These are phyloP conservation scores for Phallusia fumigata DNA, from an alignment of 23 tunicate genomes.

Conservation along the genomic window DNA sequence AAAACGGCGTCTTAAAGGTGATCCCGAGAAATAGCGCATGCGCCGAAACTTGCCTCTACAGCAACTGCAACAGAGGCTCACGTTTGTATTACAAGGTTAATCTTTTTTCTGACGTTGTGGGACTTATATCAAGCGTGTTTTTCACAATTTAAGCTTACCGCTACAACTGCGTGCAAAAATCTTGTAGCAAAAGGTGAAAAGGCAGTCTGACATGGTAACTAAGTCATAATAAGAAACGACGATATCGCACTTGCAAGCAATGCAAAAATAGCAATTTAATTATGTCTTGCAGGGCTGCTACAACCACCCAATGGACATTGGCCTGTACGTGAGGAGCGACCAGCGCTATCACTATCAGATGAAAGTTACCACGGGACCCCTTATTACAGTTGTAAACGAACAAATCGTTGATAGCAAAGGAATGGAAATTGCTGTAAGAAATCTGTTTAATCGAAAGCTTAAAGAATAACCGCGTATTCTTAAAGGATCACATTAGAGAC, in stretches of 20 bases:
- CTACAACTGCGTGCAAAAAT: too few species aligned
- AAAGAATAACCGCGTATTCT: too few species aligned
- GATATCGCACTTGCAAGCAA: too few species aligned
- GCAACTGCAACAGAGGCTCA: conserved; percentile 14
- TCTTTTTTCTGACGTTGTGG: too few species aligned
- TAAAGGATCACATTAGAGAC: too few species aligned
- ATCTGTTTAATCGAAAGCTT: background rate
- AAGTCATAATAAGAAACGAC: too few species aligned
- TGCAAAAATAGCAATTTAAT: too few species aligned
- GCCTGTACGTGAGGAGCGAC: conserved; percentile 7
- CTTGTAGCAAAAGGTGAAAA: too few species aligned
- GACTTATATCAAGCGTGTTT: too few species aligned
- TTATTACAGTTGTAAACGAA: background rate
- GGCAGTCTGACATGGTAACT: too few species aligned
- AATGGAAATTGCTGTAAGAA: conserved; percentile 9
- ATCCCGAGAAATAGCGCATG: background rate
- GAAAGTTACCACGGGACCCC: background rate
- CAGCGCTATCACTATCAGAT: background rate
- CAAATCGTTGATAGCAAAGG: background rate
- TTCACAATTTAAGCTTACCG: too few species aligned
- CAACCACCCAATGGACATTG: background rate
- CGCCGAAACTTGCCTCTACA: background rate
- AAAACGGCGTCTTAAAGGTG: background rate
- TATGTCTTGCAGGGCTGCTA: background rate
- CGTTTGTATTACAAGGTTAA: conserved; percentile 2